phyloP scores from a whole-genome alignment of 2,113 vertebrate species.

The Jacana jacana region DNA sequence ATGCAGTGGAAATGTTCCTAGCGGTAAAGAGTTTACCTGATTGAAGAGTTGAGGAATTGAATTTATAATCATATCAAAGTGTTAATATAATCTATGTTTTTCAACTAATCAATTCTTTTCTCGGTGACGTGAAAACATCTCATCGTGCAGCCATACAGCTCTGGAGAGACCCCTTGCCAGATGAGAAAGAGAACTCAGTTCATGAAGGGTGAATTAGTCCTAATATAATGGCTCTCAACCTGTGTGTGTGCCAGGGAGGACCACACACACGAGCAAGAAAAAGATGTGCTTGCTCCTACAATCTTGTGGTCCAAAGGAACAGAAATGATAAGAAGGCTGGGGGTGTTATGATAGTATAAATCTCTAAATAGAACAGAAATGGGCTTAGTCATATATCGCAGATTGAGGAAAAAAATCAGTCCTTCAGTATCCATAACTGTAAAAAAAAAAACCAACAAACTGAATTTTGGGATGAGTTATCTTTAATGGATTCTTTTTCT shows the following conservation, averaged over 20 bases:
- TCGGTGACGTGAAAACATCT: neutral
- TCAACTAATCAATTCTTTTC: neutral
- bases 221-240: neutral
- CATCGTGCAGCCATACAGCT: neutral
- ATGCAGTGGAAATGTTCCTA: slow-evolving; percentile 8
- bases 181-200: neutral
- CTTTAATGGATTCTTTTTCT: neutral
- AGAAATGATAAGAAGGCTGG: neutral
- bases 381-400: neutral
- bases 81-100: neutral
- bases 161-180: neutral
- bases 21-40: slow-evolving; percentile 5
- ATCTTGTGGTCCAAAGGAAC: neutral
- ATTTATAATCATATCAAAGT: neutral
- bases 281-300: neutral
- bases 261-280: neutral
- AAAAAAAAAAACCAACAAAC: neutral
- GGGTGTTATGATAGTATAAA: neutral
- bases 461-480: neutral
- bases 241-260: neutral
- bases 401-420: neutral
- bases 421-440: neutral
- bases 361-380: neutral
- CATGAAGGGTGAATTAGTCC: neutral
- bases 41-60: neutral